phyloP scores from a whole-genome alignment of 2,113 vertebrate genomes.

The Stegastes partitus region DNA sequence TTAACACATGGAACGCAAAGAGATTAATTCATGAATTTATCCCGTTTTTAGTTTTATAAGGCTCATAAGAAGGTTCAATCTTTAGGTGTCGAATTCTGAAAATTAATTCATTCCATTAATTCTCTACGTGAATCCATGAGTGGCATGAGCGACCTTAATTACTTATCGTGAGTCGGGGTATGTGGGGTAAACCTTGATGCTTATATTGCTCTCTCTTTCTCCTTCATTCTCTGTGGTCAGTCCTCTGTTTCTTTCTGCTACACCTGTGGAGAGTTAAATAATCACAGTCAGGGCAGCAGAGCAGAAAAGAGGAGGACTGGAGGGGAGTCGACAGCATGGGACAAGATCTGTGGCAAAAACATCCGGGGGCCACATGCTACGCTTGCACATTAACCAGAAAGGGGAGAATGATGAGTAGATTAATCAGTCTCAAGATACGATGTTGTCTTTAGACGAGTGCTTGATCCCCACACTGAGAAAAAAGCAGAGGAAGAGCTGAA shows the following conservation, averaged over 20 bases:
- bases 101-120: neutral
- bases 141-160: too few relatives aligned
- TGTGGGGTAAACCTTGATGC: neutral
- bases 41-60: too few relatives aligned
- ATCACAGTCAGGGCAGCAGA: conserved; percentile 15
- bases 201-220: neutral
- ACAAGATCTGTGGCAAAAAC: conserved; percentile 33
- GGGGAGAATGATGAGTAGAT: neutral
- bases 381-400: neutral
- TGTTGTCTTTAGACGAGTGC: neutral
- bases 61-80: neutral
- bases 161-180: too few relatives aligned
- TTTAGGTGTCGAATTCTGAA: neutral
- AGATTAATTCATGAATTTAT: too few relatives aligned
- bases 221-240: conserved; percentile 3
- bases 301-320: neutral
- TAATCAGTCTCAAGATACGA: neutral
- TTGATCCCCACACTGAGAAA: neutral
- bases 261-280: conserved; percentile 23
- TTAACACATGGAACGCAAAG: too few relatives aligned
- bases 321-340: conserved; percentile 3
- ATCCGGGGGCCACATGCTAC: neutral
- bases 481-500: neutral
- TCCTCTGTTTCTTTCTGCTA: conserved; percentile 15
- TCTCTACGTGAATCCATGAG: neutral